phyloP scores from a whole-genome alignment of 2,888 invertebrate species.

The Argyresthia goedartella region DNA sequence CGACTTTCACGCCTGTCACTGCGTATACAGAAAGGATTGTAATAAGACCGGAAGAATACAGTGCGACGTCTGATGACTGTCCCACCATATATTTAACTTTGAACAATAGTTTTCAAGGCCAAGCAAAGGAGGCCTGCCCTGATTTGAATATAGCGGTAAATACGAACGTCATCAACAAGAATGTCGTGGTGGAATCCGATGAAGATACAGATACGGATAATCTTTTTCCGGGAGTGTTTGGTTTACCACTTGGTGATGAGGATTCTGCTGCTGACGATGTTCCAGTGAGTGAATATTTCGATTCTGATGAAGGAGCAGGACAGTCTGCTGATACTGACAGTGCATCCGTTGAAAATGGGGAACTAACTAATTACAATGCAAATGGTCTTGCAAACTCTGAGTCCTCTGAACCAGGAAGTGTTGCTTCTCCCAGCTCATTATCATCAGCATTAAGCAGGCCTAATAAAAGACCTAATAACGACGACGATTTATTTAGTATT shows the following conservation, averaged over 20 bases:
- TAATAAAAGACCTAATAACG: constrained; percentile 17
- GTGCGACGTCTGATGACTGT: constrained; percentile 55
- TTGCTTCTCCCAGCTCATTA: constrained; percentile 21
- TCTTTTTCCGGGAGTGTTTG: constrained; percentile 43
- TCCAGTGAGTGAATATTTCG: constrained; percentile 34
- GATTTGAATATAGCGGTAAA: constrained; percentile 79
- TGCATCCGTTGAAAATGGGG: constrained; percentile 43
- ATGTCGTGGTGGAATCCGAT: constrained; percentile 56
- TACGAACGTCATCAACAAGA: constrained; percentile 75
- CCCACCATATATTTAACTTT: constrained; percentile 70
- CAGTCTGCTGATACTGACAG: constrained; percentile 22
- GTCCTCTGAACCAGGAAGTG: constrained; percentile 28
- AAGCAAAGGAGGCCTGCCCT: constrained; percentile 75
- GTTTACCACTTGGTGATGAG: constrained; percentile 37
- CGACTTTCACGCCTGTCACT: constrained; percentile 48
- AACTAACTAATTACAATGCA: constrained; percentile 45
- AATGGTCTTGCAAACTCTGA: constrained; percentile 24
- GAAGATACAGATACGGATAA: constrained; percentile 40
- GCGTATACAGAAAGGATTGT: constrained; percentile 57
- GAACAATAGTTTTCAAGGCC: constrained; percentile 63
- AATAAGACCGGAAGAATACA: constrained; percentile 60
- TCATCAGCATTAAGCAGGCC: constrained; percentile 33
- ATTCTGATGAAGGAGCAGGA: constrained; percentile 33
- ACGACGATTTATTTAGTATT: constrained; percentile 60
- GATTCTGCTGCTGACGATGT: constrained; percentile 25